A percentile compares a stretch with the other conserved stretches of the same genome.
Evolutionary conservation across 2,113 vertebrate species (phyloP).

Genomic region (Boulengeromyrus knoepffleri): DNA sequence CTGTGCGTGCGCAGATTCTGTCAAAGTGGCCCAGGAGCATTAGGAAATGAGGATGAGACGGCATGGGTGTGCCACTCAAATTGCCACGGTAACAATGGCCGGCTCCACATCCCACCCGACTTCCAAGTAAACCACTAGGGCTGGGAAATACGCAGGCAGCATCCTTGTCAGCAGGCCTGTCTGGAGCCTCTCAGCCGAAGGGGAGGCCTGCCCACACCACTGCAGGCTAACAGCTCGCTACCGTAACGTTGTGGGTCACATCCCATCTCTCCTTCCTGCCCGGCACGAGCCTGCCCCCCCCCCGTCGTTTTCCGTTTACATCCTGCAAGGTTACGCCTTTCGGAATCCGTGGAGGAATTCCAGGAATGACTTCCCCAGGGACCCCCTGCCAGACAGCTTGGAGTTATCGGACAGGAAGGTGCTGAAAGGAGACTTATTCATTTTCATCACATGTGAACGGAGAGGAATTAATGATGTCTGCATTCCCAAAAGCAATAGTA

Average conservation of each 20-base stretch:
- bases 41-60: neutral
- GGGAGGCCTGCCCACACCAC: neutral
- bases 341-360: neutral
- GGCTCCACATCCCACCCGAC: neutral
- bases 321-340: neutral
- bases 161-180: neutral
- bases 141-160: neutral
- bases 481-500: neutral
- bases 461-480: conserved; percentile 8
- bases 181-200: neutral
- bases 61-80: neutral
- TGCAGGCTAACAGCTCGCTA: neutral
- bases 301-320: neutral
- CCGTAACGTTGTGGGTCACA: neutral
- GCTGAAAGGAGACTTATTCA: neutral
- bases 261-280: neutral
- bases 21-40: neutral
- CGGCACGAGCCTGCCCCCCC: neutral
- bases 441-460: neutral
- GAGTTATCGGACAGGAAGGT: neutral
- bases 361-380: neutral
- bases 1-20: neutral
- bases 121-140: neutral
- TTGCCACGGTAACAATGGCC: neutral
- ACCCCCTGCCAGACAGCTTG: neutral